phyloP scores from a whole-genome alignment of 2,888 invertebrate genomes.

The Pyrrhopygopsis socrates region DNA sequence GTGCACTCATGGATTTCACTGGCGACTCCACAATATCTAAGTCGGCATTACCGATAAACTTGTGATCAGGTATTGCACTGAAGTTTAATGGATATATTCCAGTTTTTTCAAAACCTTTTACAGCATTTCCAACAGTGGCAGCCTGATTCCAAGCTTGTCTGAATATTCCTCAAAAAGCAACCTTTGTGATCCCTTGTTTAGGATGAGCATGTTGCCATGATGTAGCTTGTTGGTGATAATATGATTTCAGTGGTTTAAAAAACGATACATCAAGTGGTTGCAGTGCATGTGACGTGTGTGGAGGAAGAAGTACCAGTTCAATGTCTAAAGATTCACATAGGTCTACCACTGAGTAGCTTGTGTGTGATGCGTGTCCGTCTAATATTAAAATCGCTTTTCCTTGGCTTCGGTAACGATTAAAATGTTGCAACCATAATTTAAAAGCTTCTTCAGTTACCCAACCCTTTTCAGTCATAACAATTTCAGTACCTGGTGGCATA shows the following conservation, averaged over 20 bases:
- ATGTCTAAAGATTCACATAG: too few relatives aligned
- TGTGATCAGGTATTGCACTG: conserved; percentile 41
- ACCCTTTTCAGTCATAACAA: conserved; percentile 21
- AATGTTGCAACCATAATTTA: conserved; percentile 32
- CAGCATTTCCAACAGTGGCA: conserved; percentile 54
- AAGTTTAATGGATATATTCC: conserved; percentile 49
- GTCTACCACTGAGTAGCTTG: too few relatives aligned
- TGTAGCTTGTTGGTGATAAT: too few relatives aligned
- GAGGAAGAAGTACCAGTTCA: too few relatives aligned
- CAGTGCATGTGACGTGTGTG: too few relatives aligned
- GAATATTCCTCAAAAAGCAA: background rate
- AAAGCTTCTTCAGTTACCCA: conserved; percentile 38
- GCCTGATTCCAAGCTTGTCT: conserved; percentile 49
- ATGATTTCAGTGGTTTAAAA: too few relatives aligned
- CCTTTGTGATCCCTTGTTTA: too few relatives aligned
- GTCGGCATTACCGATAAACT: conserved; percentile 31
- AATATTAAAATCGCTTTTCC: background rate
- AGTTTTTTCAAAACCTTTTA: conserved; percentile 53
- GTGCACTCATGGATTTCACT: background rate
- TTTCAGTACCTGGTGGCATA: background rate
- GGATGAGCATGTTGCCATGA: too few relatives aligned
- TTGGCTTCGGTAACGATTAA: background rate
- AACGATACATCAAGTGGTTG: too few relatives aligned
- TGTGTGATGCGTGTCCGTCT: too few relatives aligned
- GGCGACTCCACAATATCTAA: background rate